phyloP scores from a whole-genome alignment of 1,140 invertebrate genomes.

The Drosophila punjabiensis region DNA sequence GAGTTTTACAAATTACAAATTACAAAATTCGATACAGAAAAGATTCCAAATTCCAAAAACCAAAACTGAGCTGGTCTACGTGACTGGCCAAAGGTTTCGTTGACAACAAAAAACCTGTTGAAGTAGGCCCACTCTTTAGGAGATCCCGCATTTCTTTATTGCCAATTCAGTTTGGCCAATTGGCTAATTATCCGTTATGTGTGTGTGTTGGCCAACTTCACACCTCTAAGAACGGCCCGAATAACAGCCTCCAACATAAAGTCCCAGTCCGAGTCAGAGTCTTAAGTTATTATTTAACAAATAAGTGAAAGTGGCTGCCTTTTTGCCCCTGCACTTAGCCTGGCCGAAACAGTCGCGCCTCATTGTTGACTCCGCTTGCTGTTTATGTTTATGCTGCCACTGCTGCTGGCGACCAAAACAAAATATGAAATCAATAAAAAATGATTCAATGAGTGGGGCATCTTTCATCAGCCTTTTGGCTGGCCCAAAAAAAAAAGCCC shows the following conservation, averaged over 20 bases:
- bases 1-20: constrained; percentile 85
- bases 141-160: constrained; percentile 35
- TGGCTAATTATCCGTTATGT: constrained; percentile 26
- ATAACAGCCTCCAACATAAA: constrained; percentile 17
- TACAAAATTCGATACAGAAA: neutral
- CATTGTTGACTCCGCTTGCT: constrained; percentile 69
- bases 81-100: constrained; percentile 64
- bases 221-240: constrained; percentile 54
- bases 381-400: constrained; percentile 68
- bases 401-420: constrained; percentile 41
- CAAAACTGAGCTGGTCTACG: constrained; percentile 62
- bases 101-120: constrained; percentile 28
- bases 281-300: constrained; percentile 81
- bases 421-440: constrained; percentile 82
- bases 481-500: constrained; percentile 37
- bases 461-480: constrained; percentile 74
- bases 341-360: constrained; percentile 60
- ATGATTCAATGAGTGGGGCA: constrained; percentile 76
- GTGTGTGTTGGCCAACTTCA: constrained; percentile 33
- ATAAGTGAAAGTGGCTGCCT: constrained; percentile 75
- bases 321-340: constrained; percentile 75
- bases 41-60: constrained; percentile 3
- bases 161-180: constrained; percentile 20
- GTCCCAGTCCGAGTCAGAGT: neutral
- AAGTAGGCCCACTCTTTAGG: constrained; percentile 12